phyloP scores from a whole-genome alignment of 2,113 vertebrate species.

The Saiga tatarica region DNA sequence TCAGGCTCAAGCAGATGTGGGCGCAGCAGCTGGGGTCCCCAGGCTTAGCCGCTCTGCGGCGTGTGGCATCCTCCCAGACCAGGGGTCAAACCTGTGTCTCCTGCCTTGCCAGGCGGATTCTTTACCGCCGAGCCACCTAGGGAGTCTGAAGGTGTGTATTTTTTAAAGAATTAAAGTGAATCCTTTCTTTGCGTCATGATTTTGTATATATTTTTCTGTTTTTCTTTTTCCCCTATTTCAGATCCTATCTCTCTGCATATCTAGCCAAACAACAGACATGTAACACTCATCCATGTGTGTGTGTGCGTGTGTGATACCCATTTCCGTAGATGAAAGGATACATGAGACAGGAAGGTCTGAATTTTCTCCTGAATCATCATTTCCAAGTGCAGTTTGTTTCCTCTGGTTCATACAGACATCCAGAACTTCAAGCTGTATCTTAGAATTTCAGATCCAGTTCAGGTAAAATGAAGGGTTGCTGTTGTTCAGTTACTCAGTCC shows the following conservation, averaged over 20 bases:
- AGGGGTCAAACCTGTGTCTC: background rate
- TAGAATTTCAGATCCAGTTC: background rate
- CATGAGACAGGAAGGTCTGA: background rate
- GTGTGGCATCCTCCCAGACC: background rate
- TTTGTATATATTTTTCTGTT: background rate
- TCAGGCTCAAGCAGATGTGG: background rate
- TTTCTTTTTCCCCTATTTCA: rapidly evolving
- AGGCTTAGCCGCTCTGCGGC: background rate
- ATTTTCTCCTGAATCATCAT: background rate
- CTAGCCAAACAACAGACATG: background rate
- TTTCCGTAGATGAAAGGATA: background rate
- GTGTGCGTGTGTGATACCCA: rapidly evolving
- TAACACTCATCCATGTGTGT: background rate
- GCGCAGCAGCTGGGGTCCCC: background rate
- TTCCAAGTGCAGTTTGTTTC: background rate
- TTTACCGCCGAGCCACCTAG: background rate
- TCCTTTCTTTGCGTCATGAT: background rate
- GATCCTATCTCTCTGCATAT: background rate
- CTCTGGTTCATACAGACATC: background rate
- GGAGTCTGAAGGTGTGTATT: background rate
- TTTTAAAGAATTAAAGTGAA: background rate
- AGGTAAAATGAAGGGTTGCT: background rate
- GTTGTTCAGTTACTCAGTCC: background rate
- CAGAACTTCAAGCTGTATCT: background rate
- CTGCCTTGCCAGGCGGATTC: rapidly evolving